Percentiles rank a stretch among this genome's conserved stretches.
These are phyloP conservation scores for Rhopalosiphum padi DNA, from an alignment of 1,140 invertebrate genomes.

Conservation along the genomic window DNA sequence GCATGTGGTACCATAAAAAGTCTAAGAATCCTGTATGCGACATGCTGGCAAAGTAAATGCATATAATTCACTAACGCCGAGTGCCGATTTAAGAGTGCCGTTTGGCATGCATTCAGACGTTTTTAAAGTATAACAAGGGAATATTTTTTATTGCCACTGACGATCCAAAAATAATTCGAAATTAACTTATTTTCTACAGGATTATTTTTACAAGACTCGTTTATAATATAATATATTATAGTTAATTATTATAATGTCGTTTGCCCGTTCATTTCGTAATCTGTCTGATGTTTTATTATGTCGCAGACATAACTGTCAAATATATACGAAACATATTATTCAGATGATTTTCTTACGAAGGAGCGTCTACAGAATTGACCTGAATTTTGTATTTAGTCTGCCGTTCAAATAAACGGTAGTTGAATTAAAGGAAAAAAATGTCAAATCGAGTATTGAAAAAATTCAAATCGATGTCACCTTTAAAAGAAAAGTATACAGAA, in stretches of 20 bases:
- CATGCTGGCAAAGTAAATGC: constrained; percentile 35
- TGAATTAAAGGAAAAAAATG: neutral
- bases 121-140: constrained; percentile 11
- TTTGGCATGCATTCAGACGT: constrained; percentile 43
- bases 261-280: neutral
- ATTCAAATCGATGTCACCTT: no score
- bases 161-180: neutral
- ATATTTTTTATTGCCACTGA: neutral
- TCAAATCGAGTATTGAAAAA: no score
- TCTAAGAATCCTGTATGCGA: neutral
- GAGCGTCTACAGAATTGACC: neutral
- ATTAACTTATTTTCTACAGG: neutral
- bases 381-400: neutral
- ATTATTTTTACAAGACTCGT: neutral
- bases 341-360: neutral
- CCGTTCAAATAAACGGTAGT: neutral
- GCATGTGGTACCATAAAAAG: neutral
- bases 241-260: neutral
- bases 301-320: neutral
- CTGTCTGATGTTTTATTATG: neutral
- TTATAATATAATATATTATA: neutral
- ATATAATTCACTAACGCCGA: constrained; percentile 8
- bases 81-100: constrained; percentile 33
- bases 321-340: neutral
- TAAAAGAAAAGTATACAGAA: no score